Evolutionary conservation across 2,113 vertebrate species (phyloP).

Genomic region (Phyllopteryx taeniolatus): DNA sequence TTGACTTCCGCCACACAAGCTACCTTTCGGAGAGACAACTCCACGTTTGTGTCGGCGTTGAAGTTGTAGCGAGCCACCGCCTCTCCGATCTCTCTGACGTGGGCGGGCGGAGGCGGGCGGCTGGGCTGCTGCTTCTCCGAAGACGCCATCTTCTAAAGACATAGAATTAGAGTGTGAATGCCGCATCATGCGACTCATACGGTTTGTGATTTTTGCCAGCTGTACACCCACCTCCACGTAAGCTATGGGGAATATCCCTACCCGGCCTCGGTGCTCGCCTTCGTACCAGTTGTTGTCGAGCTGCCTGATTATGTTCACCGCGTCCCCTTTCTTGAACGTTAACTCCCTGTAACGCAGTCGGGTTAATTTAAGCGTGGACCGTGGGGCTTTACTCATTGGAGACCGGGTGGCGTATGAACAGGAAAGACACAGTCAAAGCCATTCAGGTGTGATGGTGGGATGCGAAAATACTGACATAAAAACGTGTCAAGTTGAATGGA

Average conservation of each 20-base stretch:
- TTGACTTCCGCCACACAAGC: background rate
- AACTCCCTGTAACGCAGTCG: constrained; percentile 84
- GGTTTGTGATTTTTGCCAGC: background rate
- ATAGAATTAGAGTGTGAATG: background rate
- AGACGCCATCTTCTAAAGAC: constrained; percentile 79
- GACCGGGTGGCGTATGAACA: background rate
- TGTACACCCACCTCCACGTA: constrained; percentile 84
- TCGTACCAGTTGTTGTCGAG: constrained; percentile 99
- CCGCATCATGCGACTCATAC: background rate
- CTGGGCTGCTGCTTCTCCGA: constrained; percentile 89
- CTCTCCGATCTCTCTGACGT: constrained; percentile 91
- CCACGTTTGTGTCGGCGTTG: constrained; percentile 94
- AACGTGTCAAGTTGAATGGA: background rate
- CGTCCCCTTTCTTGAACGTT: constrained; percentile 96
- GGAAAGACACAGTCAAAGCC: constrained; percentile 2
- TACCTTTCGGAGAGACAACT: constrained; percentile 95
- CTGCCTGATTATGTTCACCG: constrained; percentile 95
- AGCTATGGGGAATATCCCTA: constrained; percentile 95
- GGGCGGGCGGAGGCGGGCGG: constrained; percentile 90
- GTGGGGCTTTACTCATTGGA: background rate
- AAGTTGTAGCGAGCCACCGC: constrained; percentile 94
- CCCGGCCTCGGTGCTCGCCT: constrained; percentile 86
- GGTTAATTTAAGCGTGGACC: background rate
- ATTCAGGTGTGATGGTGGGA: constrained; percentile 1
- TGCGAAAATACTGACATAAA: background rate